Evolutionary conservation across 2,113 vertebrate genomes (phyloP).

Genomic region (Cynoglossus semilaevis): DNA sequence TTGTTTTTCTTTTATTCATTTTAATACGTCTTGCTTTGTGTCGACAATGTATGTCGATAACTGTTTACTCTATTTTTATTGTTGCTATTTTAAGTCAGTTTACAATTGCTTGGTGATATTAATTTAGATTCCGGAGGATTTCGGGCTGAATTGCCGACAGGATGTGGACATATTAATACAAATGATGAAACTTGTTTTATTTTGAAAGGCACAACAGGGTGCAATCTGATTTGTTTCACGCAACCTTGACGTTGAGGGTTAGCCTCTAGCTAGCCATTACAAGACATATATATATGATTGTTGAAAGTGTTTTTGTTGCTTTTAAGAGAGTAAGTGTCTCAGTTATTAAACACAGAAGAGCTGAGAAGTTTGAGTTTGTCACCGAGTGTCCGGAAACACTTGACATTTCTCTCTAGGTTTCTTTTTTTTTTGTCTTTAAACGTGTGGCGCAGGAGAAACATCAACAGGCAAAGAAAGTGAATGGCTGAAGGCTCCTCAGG

Average conservation of each 20-base stretch:
- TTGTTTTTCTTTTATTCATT: background rate
- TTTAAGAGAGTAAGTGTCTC: background rate
- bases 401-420: constrained; percentile 23
- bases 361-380: background rate
- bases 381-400: too few relatives aligned
- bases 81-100: background rate
- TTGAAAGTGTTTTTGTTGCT: background rate
- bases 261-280: constrained; percentile 31
- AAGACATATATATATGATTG: background rate
- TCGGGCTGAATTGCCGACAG: too few relatives aligned
- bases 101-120: background rate
- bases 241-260: too few relatives aligned
- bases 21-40: too few relatives aligned
- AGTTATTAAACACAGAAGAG: background rate
- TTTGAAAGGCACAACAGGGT: constrained; percentile 32
- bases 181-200: constrained; percentile 40
- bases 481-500: constrained; percentile 71
- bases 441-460: constrained; percentile 3
- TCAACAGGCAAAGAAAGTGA: constrained; percentile 22
- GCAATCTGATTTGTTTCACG: constrained; percentile 3
- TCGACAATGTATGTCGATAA: too few relatives aligned
- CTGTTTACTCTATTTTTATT: background rate
- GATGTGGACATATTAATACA: too few relatives aligned
- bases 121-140: too few relatives aligned
- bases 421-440: constrained; percentile 9